These are phyloP conservation scores for Notospermus geniculatus DNA, from an alignment of 1,140 invertebrate genomes.

Conservation along the genomic window DNA sequence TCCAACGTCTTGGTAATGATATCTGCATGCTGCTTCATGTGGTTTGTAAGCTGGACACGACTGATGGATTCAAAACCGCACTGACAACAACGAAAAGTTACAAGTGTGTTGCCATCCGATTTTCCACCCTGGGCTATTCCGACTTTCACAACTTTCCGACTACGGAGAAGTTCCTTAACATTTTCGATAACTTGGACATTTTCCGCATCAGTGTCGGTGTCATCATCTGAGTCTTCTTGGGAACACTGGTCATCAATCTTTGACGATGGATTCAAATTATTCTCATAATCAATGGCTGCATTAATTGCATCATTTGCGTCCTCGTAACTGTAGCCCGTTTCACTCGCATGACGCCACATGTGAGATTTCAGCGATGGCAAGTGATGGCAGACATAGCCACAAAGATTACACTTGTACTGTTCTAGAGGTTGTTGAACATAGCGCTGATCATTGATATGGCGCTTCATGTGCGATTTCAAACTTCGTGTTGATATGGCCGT, in stretches of 20 bases:
- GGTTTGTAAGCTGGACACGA: constrained; percentile 46
- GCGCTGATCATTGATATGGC: constrained; percentile 52
- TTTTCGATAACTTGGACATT: constrained; percentile 30
- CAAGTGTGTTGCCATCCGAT: constrained; percentile 26
- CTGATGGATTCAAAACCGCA: constrained; percentile 55
- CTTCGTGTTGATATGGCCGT: constrained; percentile 47
- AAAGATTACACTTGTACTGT: constrained; percentile 56
- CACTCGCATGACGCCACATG: constrained; percentile 55
- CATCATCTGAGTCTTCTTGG: constrained; percentile 25
- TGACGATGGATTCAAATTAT: neutral
- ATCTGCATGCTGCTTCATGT: constrained; percentile 50
- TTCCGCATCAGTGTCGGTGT: constrained; percentile 31
- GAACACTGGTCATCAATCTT: neutral
- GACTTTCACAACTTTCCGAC: neutral
- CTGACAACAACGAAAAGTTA: constrained; percentile 53
- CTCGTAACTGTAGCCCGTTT: constrained; percentile 52
- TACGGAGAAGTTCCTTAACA: constrained; percentile 7
- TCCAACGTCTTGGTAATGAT: constrained; percentile 45
- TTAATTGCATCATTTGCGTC: constrained; percentile 54
- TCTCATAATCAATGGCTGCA: constrained; percentile 52
- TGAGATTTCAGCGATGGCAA: constrained; percentile 55
- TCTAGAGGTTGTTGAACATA: constrained; percentile 54
- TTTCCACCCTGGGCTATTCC: neutral
- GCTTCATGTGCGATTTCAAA: constrained; percentile 55
- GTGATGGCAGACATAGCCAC: constrained; percentile 55